Conservation (phyloP, 2,113 vertebrate genomes). For the Siniperca knerii region DNA sequence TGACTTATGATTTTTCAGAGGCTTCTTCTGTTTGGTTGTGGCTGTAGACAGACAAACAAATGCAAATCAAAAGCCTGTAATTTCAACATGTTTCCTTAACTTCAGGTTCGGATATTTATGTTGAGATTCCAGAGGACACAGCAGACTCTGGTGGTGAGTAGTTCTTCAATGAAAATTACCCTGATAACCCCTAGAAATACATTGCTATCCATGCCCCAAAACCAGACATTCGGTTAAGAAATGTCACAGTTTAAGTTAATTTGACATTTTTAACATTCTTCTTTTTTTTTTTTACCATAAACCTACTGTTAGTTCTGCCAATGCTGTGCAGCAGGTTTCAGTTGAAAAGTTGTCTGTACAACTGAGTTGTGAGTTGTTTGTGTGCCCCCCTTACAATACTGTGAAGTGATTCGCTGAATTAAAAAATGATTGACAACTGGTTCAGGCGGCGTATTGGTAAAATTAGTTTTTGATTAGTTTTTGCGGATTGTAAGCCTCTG, state of each 20-base stretch:
- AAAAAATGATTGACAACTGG: too few relatives aligned
- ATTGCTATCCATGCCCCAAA: background rate
- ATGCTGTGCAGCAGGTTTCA: too few relatives aligned
- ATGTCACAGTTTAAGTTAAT: background rate
- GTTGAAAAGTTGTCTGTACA: too few relatives aligned
- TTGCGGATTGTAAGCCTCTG: too few relatives aligned
- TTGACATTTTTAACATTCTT: too few relatives aligned
- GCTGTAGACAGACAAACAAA: background rate
- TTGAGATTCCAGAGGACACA: constrained; percentile 87
- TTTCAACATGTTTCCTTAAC: background rate
- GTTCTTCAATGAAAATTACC: background rate
- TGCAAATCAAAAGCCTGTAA: background rate
- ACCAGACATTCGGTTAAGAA: background rate
- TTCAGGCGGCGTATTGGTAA: too few relatives aligned
- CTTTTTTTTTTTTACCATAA: background rate
- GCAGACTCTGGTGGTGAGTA: constrained; percentile 56
- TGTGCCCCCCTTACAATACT: too few relatives aligned
- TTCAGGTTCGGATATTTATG: constrained; percentile 92
- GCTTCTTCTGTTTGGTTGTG: background rate
- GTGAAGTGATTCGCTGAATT: too few relatives aligned
- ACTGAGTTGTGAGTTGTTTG: too few relatives aligned
- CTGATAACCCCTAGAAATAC: background rate
- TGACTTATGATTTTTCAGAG: background rate
- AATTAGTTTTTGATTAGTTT: too few relatives aligned
- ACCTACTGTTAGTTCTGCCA: background rate